Conservation (phyloP, 2,888 invertebrate species). For the Dinocampus coccinellae region DNA sequence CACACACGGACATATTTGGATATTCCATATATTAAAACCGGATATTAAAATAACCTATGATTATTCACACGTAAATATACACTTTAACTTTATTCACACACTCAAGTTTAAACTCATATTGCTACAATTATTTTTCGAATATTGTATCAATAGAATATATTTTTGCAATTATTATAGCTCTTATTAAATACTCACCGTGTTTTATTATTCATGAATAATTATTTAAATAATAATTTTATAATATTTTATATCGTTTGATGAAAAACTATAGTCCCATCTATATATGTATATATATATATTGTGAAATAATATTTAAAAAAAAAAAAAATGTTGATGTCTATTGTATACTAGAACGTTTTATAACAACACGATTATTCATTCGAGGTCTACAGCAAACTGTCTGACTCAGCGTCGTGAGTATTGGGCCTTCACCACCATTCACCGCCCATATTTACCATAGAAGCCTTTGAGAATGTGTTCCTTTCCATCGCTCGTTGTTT, state of each 20-base stretch:
- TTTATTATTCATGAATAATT: not conserved
- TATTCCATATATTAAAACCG: not conserved
- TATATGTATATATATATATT: too few species aligned
- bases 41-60: not conserved
- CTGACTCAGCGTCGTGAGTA: conserved; percentile 5
- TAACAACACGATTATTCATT: not conserved
- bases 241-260: too few species aligned
- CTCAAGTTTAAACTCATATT: not conserved
- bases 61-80: not conserved
- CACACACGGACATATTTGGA: not conserved
- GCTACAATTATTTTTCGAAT: not conserved
- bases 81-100: not conserved
- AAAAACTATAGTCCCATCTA: too few species aligned
- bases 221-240: too few species aligned
- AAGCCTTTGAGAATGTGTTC: not conserved
- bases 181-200: not conserved
- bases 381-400: not conserved
- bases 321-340: not conserved
- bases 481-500: not conserved
- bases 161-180: not conserved
- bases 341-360: not conserved
- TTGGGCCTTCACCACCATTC: conserved; percentile 1
- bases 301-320: not conserved
- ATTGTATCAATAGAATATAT: not conserved
- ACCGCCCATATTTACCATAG: conserved; percentile 1